phyloP scores from a whole-genome alignment of 2,888 invertebrate species.

The Carcina quercana region DNA sequence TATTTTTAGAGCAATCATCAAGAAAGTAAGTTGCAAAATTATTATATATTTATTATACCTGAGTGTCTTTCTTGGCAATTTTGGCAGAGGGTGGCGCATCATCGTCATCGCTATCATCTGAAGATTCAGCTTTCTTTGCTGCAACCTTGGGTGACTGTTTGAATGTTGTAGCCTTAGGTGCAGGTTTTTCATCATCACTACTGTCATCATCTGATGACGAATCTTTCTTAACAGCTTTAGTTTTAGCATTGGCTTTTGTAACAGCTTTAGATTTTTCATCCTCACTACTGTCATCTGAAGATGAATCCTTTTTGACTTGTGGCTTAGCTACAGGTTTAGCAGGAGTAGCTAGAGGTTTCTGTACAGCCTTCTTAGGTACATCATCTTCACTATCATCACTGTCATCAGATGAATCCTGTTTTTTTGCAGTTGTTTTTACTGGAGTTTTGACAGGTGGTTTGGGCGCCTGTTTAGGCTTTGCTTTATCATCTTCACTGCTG shows the following conservation, averaged over 20 bases:
- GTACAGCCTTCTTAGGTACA: constrained; percentile 23
- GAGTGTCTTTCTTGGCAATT: constrained; percentile 27
- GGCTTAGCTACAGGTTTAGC: constrained; percentile 26
- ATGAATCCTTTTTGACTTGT: constrained; percentile 37
- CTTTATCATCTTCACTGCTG: constrained; percentile 45
- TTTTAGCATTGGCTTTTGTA: constrained; percentile 25
- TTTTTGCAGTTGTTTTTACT: constrained; percentile 21
- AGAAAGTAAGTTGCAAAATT: background rate
- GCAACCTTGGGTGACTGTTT: constrained; percentile 18
- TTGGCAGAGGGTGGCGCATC: constrained; percentile 35
- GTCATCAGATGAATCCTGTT: constrained; percentile 33
- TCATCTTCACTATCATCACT: constrained; percentile 24
- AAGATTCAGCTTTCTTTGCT: constrained; percentile 22
- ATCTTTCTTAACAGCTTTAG: constrained; percentile 22
- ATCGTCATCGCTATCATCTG: constrained; percentile 31
- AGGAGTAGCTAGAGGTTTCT: constrained; percentile 16
- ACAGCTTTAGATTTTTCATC: constrained; percentile 36
- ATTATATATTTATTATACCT: constrained; percentile 22
- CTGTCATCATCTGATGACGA: constrained; percentile 39
- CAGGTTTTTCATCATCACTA: constrained; percentile 30
- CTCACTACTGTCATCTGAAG: constrained; percentile 39
- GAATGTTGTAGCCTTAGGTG: constrained; percentile 22
- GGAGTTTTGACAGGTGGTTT: constrained; percentile 28
- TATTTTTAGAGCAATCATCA: background rate
- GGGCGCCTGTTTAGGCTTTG: constrained; percentile 26